Evolutionary conservation across 2,113 vertebrate genomes (phyloP).

Genomic region (Brachyistius frenatus): DNA sequence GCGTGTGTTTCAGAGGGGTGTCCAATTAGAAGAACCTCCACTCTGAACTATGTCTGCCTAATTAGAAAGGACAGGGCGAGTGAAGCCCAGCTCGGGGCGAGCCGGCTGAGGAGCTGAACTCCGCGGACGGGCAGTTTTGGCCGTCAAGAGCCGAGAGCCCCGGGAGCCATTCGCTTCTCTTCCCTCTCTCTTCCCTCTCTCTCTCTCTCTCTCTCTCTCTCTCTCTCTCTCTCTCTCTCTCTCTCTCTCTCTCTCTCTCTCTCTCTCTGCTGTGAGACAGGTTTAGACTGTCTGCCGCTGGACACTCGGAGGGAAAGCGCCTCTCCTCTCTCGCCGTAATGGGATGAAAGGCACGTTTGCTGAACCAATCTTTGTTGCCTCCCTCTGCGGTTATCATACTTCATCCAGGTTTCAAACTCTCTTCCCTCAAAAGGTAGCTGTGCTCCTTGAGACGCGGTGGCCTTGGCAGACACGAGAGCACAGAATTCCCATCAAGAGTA

Average conservation of each 20-base stretch:
- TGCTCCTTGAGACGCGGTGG: constrained; percentile 39
- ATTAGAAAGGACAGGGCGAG: constrained; percentile 73
- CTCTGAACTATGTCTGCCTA: constrained; percentile 72
- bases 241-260: neutral
- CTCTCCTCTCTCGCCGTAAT: constrained; percentile 35
- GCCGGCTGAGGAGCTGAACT: constrained; percentile 44
- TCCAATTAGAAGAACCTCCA: constrained; percentile 77
- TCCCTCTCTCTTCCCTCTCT: neutral
- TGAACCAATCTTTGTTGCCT: constrained; percentile 49
- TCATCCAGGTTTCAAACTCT: constrained; percentile 59
- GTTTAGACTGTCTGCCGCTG: constrained; percentile 40
- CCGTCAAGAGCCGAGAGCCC: constrained; percentile 24
- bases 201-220: neutral
- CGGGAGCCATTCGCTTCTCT: neutral
- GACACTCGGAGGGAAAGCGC: constrained; percentile 36
- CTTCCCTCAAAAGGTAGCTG: constrained; percentile 25
- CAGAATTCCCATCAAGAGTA: constrained; percentile 49
- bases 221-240: neutral
- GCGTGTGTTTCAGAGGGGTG: constrained; percentile 71
- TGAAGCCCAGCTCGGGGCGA: constrained; percentile 47
- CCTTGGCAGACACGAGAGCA: constrained; percentile 49
- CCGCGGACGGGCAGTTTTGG: constrained; percentile 35
- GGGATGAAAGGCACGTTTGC: constrained; percentile 54
- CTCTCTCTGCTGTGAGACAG: constrained; percentile 34
- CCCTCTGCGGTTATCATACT: constrained; percentile 56